A percentile compares a stretch with the other conserved stretches of the same genome.
Conservation (phyloP, 2,888 invertebrate species). For the Onchidella celtica region DNA sequence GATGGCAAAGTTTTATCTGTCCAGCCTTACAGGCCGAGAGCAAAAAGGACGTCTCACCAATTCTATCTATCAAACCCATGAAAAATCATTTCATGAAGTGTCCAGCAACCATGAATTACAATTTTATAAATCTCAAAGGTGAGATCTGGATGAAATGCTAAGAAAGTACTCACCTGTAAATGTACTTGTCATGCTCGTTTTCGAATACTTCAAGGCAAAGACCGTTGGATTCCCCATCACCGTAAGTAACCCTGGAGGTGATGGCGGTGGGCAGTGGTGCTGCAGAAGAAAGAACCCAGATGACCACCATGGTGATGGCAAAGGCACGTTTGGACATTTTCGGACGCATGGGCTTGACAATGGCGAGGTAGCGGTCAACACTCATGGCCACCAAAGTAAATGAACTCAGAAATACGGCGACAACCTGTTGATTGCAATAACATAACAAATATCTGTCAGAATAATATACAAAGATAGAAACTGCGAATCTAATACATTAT, state of each 20-base stretch:
- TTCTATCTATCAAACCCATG: no score
- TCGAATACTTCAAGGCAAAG: constrained; percentile 63
- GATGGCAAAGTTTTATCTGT: no score
- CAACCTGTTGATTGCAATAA: constrained; percentile 56
- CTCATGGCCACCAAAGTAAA: constrained; percentile 95
- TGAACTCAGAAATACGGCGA: constrained; percentile 87
- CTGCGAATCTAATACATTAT: no score
- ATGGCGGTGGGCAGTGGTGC: constrained; percentile 91
- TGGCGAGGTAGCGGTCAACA: constrained; percentile 94
- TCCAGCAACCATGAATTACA: no score
- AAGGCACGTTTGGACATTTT: constrained; percentile 88
- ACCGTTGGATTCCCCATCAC: constrained; percentile 46
- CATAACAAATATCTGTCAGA: no score
- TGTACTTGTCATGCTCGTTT: constrained; percentile 69
- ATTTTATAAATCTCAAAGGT: no score
- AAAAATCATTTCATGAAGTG: no score
- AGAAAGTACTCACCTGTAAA: constrained; percentile 85
- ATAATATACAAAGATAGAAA: no score
- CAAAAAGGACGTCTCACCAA: no score
- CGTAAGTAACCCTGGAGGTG: constrained; percentile 79
- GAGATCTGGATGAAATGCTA: no score
- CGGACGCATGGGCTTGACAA: constrained; percentile 92
- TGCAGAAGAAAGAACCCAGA: constrained; percentile 89
- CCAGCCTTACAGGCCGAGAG: no score
- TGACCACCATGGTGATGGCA: constrained; percentile 85